Base-by-base conservation (phyloP, 1,140 invertebrate species). In the Trichonephila inaurata region DNA sequence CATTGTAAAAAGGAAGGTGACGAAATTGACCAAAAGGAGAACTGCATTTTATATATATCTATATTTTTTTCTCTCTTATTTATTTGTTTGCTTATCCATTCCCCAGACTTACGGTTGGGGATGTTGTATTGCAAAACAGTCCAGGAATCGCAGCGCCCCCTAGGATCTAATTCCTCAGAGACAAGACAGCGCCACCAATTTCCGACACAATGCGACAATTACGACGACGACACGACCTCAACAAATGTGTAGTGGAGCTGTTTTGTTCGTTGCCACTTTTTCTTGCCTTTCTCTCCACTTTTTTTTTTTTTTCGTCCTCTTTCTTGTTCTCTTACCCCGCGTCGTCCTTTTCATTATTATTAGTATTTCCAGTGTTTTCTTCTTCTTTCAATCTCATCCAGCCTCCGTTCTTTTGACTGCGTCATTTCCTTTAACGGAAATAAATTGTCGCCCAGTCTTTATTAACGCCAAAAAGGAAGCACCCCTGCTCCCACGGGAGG, bases 361-460 rank as follows among this genome's bases (percentile, higher is more conserved):
- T 93, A 93, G 92, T 93, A 93, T 93, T 93, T 93, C 64, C 33
- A 62, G 8, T 81, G 82, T 66, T 85, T 92, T 58, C 40, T 88
- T 81, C 33, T 69, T 72, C 44, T 72, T 77, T 61, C 86, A 81
- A 28, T 93, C 85, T 88, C 24, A 6, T 40, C 18, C 81, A 21
- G 33, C 21, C 64, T 62, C 64, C 58, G 85, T 85, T 82, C 86
- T 89, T 93, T 93, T 81, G 64, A 51, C 92, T 89, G 83, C 92
- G 81, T 93, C 83, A 93, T 93, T 93, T 93, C 92, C 92, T 88
- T 89, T 93, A 88, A 93, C 92, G 92, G 92, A 93, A 93, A 93
- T 93, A 93, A 93, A 93, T 93, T 93, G 92, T 87, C 85, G 92
- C 69, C 64, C 83, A 61, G 92, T 64, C 92, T 93, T 93, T 93